Evolutionary conservation across 2,797 vertebrate species (phyloP).

Genomic region (Sandelia bainsii): DNA sequence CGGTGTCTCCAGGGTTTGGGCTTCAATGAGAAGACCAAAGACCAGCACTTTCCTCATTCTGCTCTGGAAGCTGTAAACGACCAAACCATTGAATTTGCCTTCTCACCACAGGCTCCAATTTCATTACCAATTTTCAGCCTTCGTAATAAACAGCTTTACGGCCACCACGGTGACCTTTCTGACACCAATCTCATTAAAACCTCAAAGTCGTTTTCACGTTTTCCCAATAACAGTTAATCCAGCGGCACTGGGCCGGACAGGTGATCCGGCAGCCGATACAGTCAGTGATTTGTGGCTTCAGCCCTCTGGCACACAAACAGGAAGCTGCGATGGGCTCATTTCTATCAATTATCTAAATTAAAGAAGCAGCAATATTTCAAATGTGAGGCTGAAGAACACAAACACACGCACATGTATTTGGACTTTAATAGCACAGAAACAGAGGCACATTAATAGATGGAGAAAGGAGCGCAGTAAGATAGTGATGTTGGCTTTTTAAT

Average conservation of each 20-base stretch:
- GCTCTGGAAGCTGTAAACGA: constrained; percentile 18
- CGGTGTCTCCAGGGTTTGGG: too few relatives aligned
- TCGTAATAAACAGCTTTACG: constrained; percentile 41
- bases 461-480: not conserved
- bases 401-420: not conserved
- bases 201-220: constrained; percentile 28
- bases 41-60: not conserved
- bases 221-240: constrained; percentile 50
- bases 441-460: not conserved
- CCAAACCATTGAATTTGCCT: not conserved
- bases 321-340: constrained; percentile 25
- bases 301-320: constrained; percentile 34
- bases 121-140: constrained; percentile 42
- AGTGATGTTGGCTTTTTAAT: not conserved
- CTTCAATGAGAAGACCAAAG: too few relatives aligned
- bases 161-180: constrained; percentile 16
- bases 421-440: not conserved
- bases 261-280: not conserved
- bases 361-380: constrained; percentile 24
- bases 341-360: constrained; percentile 42
- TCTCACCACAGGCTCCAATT: constrained; percentile 7
- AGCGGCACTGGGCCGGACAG: not conserved
- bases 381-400: not conserved
- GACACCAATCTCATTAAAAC: constrained; percentile 53
- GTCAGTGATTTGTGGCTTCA: constrained; percentile 3